Evolutionary conservation across 2,888 invertebrate genomes (phyloP), one percentile per base, ranked within the genome.

Genomic region (Cheilosia urbana): DNA sequence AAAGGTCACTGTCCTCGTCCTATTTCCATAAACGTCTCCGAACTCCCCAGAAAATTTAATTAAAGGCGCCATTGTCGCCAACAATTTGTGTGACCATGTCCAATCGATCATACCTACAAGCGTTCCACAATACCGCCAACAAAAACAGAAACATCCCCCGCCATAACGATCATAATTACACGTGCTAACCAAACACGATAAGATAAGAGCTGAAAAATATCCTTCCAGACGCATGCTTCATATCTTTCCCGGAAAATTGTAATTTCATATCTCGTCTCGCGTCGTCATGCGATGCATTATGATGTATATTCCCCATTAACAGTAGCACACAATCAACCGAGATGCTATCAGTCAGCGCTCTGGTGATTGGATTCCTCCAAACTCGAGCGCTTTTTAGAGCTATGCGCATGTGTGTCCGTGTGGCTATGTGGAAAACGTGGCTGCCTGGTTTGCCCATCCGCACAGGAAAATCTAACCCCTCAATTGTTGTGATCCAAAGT

Each of bases 401-500:
- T 11, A 17, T 51, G 19, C 40, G 11, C 37, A 9, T 40, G n/a
- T 53, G 66, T 69, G 30, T 57, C 69, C 27, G 21, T 71, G 71
- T 51, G 40, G 49, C 49, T 47, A 45, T 21, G 17, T 19, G 19
- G 27, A 58, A 58, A 53, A 42, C 37, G 58, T 53, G 34, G 40
- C 53, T 40, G 71, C 37, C 73, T 66, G 53, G 53, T 66, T 68
- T 69, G 65, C 47, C 58, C 57, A 55, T 69, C 58, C 65, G 37
- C 24, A 76, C 24, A 76, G 68, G 72, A 68, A 76, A 76, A 85
- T 76, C 80, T 80, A 80, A 81, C 72, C 75, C 76, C 85, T 80
- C 85, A 63, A 77, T 79, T 76, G 85, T 65, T 37, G 57, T 76
- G 71, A 76, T 85, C 66, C 80, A 60, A 62, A 30, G 85, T 85